Evolutionary conservation across 53 echinoderm and acorn worm species (phyloP).

Genomic region (Stichopus horrens): DNA sequence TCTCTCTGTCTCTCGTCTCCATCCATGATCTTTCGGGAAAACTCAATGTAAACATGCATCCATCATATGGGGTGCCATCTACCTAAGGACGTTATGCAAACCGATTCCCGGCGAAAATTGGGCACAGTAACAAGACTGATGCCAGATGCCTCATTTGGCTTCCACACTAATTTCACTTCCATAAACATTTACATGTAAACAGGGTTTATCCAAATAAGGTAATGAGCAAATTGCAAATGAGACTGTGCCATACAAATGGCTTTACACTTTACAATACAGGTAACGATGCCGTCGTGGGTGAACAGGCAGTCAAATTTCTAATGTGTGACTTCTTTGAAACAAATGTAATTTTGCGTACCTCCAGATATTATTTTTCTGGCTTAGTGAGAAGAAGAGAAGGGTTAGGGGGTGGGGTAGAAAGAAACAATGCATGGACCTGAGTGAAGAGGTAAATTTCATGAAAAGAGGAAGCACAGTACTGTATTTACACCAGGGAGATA

Average conservation of each 20-base stretch:
- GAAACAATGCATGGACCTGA: too few species aligned
- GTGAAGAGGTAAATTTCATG: too few species aligned
- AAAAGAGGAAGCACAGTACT: too few species aligned
- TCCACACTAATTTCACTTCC: constrained; percentile 3
- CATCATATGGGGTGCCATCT: background rate
- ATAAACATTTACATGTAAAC: constrained; percentile 6
- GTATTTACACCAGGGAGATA: too few species aligned
- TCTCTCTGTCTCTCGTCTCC: background rate
- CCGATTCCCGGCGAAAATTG: too few species aligned
- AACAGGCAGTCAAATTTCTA: too few species aligned
- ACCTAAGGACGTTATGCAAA: background rate
- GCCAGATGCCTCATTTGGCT: constrained; percentile 3
- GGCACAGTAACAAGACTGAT: background rate
- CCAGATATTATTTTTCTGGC: too few species aligned
- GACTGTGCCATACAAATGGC: background rate
- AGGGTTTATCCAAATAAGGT: background rate
- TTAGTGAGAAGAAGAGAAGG: too few species aligned
- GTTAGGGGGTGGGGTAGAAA: too few species aligned
- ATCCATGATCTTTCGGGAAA: background rate
- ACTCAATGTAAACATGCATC: constrained; percentile 9
- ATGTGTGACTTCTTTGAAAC: too few species aligned
- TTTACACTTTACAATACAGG: background rate
- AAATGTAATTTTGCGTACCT: too few species aligned
- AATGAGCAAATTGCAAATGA: background rate
- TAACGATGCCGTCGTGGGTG: too few species aligned